A percentile compares a stretch with the other conserved stretches of the same genome.
phyloP scores from a whole-genome alignment of 2,113 vertebrate genomes.

The Zosterops pallidus region DNA sequence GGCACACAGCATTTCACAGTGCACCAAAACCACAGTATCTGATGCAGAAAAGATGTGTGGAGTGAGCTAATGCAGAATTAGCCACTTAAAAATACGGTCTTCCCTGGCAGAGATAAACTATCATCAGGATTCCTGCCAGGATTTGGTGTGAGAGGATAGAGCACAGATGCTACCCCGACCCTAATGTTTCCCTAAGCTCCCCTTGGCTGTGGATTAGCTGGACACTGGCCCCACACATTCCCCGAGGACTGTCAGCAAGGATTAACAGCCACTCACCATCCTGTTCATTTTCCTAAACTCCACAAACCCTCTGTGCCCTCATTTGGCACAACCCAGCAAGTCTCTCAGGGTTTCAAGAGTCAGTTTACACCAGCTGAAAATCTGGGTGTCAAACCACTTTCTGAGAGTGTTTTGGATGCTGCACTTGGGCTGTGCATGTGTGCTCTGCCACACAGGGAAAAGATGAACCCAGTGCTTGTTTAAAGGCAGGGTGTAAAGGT shows the following conservation, averaged over 20 bases:
- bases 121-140: neutral
- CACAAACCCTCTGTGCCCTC: neutral
- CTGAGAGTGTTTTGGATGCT: neutral
- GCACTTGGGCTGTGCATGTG: rapidly evolving
- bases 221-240: neutral
- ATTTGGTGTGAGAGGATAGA: neutral
- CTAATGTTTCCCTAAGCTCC: neutral
- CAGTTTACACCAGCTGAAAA: neutral
- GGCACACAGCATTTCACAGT: neutral
- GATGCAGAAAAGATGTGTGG: neutral
- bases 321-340: neutral
- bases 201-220: neutral
- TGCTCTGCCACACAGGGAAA: neutral
- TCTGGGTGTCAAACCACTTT: neutral
- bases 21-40: neutral
- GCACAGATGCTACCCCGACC: neutral
- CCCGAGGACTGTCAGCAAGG: neutral
- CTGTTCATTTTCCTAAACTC: neutral
- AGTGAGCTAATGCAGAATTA: neutral
- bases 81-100: neutral
- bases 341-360: neutral
- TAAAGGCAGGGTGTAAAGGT: neutral
- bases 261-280: neutral
- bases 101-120: neutral
- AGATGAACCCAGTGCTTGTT: neutral